These are phyloP conservation scores for Probaryconus sp. DNA, from an alignment of 1,140 invertebrate species.

Conservation along the genomic window DNA sequence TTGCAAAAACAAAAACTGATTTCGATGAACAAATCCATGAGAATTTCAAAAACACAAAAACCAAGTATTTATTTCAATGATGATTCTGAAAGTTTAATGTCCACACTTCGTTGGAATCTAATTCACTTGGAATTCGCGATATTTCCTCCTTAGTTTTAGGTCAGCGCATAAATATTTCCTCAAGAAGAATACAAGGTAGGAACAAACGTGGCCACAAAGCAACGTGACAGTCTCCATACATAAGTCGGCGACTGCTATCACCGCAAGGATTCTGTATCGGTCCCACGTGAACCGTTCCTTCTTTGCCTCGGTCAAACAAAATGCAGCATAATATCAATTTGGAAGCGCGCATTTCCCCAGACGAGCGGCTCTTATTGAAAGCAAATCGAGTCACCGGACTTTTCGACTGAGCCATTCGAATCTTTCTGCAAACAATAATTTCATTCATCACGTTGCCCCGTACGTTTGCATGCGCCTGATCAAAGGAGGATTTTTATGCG, in stretches of 20 bases:
- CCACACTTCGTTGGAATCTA: too few relatives aligned
- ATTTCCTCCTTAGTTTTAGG: too few relatives aligned
- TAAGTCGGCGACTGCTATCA: background rate
- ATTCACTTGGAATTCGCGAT: too few relatives aligned
- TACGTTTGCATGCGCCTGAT: slow-evolving; percentile 13
- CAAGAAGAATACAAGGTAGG: background rate
- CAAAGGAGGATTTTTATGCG: slow-evolving; percentile 19
- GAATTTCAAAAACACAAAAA: too few relatives aligned
- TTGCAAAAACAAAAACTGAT: too few relatives aligned
- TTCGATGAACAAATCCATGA: too few relatives aligned
- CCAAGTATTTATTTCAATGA: too few relatives aligned
- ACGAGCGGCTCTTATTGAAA: slow-evolving; percentile 31
- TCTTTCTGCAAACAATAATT: slow-evolving; percentile 28
- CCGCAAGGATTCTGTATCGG: slow-evolving; percentile 22
- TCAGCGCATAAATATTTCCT: slow-evolving; percentile 1
- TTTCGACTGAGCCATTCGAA: background rate
- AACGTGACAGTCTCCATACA: slow-evolving; percentile 9
- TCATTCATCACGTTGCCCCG: slow-evolving; percentile 13
- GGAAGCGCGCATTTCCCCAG: slow-evolving; percentile 32
- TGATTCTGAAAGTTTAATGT: too few relatives aligned
- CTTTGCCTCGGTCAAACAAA: slow-evolving; percentile 30
- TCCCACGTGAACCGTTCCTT: slow-evolving; percentile 15
- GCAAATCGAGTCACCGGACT: slow-evolving; percentile 13
- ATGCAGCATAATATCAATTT: slow-evolving; percentile 41
- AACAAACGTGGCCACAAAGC: background rate